phyloP scores from a whole-genome alignment of 1,140 invertebrate species.

The Euura saliciscinereae region DNA sequence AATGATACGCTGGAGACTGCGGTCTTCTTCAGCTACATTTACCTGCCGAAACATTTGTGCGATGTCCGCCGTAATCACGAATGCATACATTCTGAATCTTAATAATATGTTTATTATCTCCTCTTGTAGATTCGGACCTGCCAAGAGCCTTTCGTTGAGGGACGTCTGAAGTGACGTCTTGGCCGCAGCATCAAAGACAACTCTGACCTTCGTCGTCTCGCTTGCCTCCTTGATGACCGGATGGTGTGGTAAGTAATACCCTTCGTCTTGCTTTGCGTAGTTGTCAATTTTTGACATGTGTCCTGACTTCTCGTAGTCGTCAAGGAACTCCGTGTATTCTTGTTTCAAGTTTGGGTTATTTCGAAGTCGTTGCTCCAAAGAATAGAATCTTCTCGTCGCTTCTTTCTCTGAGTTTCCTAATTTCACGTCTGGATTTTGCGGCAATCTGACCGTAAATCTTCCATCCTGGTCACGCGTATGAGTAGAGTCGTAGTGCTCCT shows the following conservation, averaged over 20 bases:
- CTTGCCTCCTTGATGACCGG: constrained; percentile 25
- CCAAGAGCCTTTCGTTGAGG: constrained; percentile 31
- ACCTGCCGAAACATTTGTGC: constrained; percentile 39
- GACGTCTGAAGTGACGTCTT: constrained; percentile 23
- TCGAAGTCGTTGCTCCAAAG: constrained; percentile 25
- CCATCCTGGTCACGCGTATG: constrained; percentile 14
- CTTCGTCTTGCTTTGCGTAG: neutral
- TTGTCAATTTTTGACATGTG: neutral
- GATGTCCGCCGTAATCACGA: constrained; percentile 39
- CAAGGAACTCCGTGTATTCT: constrained; percentile 40
- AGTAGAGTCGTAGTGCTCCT: constrained; percentile 20
- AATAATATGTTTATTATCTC: constrained; percentile 35
- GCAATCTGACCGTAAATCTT: constrained; percentile 24
- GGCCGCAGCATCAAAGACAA: constrained; percentile 29
- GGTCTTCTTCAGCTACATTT: constrained; percentile 24
- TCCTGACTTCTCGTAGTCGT: constrained; percentile 28
- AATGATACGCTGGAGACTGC: neutral
- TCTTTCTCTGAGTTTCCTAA: constrained; percentile 21
- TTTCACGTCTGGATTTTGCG: neutral
- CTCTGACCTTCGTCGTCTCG: constrained; percentile 28
- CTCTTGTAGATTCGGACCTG: constrained; percentile 40
- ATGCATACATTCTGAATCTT: constrained; percentile 34
- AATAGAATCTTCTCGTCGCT: constrained; percentile 18
- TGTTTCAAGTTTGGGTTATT: constrained; percentile 29
- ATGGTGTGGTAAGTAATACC: neutral